Percentiles rank a stretch among this genome's conserved stretches.
Conservation (phyloP, 2,797 vertebrate genomes). For the Varecia variegata region DNA sequence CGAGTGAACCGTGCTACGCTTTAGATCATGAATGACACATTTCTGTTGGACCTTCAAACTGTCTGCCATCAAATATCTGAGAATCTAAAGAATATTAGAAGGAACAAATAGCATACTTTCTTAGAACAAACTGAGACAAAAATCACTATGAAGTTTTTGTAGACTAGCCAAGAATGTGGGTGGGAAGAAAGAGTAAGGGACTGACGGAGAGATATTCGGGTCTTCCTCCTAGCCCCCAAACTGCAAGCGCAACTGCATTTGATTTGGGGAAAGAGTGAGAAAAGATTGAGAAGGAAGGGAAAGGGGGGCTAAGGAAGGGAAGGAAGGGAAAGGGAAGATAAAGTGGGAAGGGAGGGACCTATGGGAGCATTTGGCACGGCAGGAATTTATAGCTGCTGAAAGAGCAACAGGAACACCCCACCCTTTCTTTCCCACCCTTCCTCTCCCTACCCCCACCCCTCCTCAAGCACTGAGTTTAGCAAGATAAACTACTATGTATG, state of each 20-base stretch:
- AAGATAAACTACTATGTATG: not conserved
- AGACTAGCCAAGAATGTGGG: not conserved
- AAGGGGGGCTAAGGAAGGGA: not conserved
- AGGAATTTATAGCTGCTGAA: not conserved
- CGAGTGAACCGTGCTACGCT: not conserved
- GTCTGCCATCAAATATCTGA: not conserved
- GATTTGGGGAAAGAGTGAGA: not conserved
- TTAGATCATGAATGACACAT: not conserved
- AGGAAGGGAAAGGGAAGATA: no score
- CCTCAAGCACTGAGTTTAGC: not conserved
- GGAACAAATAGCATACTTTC: not conserved
- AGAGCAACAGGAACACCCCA: not conserved
- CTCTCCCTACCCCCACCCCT: not conserved
- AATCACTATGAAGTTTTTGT: not conserved
- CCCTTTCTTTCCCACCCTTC: conserved; percentile 8
- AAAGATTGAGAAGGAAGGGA: not conserved
- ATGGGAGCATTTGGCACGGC: not conserved
- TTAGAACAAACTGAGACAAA: not conserved
- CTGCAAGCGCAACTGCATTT: not conserved
- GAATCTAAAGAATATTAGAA: not conserved
- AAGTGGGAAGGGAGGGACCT: not conserved
- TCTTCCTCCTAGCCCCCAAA: not conserved
- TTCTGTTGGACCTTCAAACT: not conserved
- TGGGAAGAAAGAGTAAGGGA: not conserved
- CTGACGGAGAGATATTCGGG: not conserved